Percentiles rank a stretch among this genome's conserved stretches.
phyloP scores from a whole-genome alignment of 2,113 vertebrate genomes.

The Solea senegalensis region DNA sequence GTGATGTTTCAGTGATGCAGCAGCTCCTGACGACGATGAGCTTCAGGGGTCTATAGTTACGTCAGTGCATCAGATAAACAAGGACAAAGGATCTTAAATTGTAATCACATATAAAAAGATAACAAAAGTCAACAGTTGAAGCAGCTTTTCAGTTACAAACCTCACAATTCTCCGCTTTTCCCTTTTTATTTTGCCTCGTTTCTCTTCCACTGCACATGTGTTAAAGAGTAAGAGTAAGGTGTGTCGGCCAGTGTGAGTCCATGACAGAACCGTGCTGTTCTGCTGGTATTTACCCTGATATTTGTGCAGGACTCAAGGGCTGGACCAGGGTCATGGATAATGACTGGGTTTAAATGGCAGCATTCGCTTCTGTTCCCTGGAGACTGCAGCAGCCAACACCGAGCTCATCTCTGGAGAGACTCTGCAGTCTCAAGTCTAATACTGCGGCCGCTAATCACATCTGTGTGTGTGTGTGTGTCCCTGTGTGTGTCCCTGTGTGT shows the following conservation, averaged over 20 bases:
- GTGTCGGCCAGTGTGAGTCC: no score
- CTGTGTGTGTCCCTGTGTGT: slow-evolving; percentile 19
- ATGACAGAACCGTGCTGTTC: neutral
- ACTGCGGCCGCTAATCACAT: slow-evolving; percentile 24
- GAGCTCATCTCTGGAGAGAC: slow-evolving; percentile 50
- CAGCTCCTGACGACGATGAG: no score
- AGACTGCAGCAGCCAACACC: slow-evolving; percentile 11
- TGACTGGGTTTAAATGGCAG: slow-evolving; percentile 75
- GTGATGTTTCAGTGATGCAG: no score
- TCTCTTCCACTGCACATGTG: no score
- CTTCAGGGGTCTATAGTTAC: neutral
- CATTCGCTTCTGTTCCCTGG: slow-evolving; percentile 46
- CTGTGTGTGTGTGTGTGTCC: slow-evolving; percentile 11
- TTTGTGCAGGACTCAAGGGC: slow-evolving; percentile 62
- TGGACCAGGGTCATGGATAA: slow-evolving; percentile 54
- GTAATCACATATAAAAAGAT: no score
- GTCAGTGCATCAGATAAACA: neutral
- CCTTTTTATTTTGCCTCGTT: no score
- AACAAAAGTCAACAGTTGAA: no score
- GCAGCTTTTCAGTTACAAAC: no score
- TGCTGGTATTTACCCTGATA: slow-evolving; percentile 68
- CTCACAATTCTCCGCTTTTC: no score
- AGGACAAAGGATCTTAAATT: neutral
- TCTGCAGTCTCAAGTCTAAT: slow-evolving; percentile 32
- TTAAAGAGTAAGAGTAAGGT: no score